Base-by-base conservation (phyloP, 2,888 invertebrate species). In the Zygothrica quintamaculata region DNA sequence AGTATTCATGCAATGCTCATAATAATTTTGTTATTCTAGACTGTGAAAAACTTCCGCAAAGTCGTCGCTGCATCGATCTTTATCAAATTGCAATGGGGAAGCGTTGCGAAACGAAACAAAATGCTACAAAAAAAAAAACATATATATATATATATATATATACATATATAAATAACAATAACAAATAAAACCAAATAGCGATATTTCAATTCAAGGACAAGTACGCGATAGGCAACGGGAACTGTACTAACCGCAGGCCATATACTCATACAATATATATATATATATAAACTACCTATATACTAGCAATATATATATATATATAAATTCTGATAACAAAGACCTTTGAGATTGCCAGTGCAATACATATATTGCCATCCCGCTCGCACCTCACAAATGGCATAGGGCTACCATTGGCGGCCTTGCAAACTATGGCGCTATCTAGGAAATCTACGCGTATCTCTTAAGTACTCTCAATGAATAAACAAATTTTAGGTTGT, bases 41-140 rank as follows among this genome's bases (percentile, higher is more conserved):
- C 69, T 50, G 48, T 43, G 58, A 51, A 60, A 65, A 74, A 71
- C 78, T 77, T 79, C 77, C 80, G 77, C 74, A 62, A 66, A 58
- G 64, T 26, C 51, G 71, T 22, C 57, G 67, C 50, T 59, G 69
- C 82, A 73, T 79, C 67, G 81, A 81, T 84, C 84, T 81, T 84
- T 84, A 84, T 84, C 85, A 79, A 82, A 75, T 79, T 75, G 82
- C 85, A 79, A 82, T 77, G 77, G 81, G 81, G 65, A 81, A 81
- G 78, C 81, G 70, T 68, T 70, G 65, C 73, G 58, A 65, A 73
- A 64, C 69, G 65, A 65, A 65, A 52, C 47, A 37, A 44, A 64
- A 26, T 7, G 12, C 1, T 48, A 46, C 31, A 46, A 26, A 9
- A 60, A 40, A 15, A 52, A n/a, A n/a, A n/a, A n/a, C n/a, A n/a